These are phyloP conservation scores for Chrysogorgia sp. DNA, from an alignment of 92 coral and sea anemone genomes.

Conservation along the genomic window DNA sequence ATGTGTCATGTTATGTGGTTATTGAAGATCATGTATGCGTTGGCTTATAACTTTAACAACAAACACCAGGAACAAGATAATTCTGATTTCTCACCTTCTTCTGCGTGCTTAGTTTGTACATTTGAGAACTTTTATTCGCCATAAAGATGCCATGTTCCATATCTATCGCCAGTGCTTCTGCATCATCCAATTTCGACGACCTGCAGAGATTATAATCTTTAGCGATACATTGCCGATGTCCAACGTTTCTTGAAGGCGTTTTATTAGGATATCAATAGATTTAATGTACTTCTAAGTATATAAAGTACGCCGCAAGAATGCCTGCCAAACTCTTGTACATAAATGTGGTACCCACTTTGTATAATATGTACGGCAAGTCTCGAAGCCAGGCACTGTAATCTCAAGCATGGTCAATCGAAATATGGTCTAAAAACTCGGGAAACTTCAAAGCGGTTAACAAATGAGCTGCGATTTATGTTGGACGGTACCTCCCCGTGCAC, in stretches of 20 bases:
- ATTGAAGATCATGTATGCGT: neutral
- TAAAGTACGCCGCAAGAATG: neutral
- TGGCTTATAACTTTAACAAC: neutral
- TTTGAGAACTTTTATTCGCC: conserved; percentile 31
- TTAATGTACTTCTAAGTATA: neutral
- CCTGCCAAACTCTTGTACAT: neutral
- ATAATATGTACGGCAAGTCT: too few species aligned
- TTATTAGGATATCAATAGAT: neutral
- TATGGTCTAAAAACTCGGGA: too few species aligned
- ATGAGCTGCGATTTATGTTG: too few species aligned
- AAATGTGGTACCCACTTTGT: too few species aligned
- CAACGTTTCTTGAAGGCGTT: neutral
- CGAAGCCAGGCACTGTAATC: too few species aligned
- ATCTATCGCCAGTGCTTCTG: conserved; percentile 15
- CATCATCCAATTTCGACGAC: conserved; percentile 15
- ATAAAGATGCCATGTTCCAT: conserved; percentile 16
- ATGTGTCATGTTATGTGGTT: too few species aligned
- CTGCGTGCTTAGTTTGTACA: conserved; percentile 24
- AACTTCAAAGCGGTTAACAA: too few species aligned
- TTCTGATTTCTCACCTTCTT: conserved; percentile 7
- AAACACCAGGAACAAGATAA: neutral
- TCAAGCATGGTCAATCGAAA: too few species aligned
- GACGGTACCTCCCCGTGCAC: too few species aligned
- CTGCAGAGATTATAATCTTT: neutral
- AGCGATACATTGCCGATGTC: neutral